phyloP scores from a whole-genome alignment of 1,140 invertebrate genomes.

The Macrotrachela quadricornifera region DNA sequence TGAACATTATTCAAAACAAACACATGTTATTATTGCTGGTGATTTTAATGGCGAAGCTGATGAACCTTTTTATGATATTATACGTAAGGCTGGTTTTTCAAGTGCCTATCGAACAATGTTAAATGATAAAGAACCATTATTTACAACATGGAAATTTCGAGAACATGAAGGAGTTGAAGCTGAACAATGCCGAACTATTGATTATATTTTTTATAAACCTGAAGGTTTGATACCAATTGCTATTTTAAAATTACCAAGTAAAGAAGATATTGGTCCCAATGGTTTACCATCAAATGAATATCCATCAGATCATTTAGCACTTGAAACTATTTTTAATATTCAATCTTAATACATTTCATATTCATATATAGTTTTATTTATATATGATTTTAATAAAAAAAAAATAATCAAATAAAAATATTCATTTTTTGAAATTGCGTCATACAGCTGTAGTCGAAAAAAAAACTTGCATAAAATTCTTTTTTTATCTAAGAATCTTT shows the following conservation, averaged over 20 bases:
- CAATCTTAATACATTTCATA: too few species aligned
- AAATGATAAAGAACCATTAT: slow-evolving; percentile 37
- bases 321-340: too few species aligned
- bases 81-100: slow-evolving; percentile 15
- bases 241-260: slow-evolving; percentile 42
- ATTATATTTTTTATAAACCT: slow-evolving; percentile 51
- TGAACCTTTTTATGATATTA: slow-evolving; percentile 42
- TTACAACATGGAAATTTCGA: slow-evolving; percentile 56
- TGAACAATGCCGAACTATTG: slow-evolving; percentile 50
- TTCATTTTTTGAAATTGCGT: too few species aligned
- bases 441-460: too few species aligned
- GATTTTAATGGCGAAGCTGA: slow-evolving; percentile 56
- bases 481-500: too few species aligned
- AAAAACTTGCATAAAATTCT: too few species aligned
- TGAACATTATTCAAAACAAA: too few species aligned
- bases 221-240: slow-evolving; percentile 37
- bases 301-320: slow-evolving; percentile 50
- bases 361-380: too few species aligned
- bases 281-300: slow-evolving; percentile 46
- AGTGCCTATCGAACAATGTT: slow-evolving; percentile 22
- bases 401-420: too few species aligned
- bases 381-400: too few species aligned
- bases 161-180: slow-evolving; percentile 33
- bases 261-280: slow-evolving; percentile 42
- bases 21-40: slow-evolving; percentile 43